Conservation (phyloP, 2,113 vertebrate genomes). For the Alethe castanea region DNA sequence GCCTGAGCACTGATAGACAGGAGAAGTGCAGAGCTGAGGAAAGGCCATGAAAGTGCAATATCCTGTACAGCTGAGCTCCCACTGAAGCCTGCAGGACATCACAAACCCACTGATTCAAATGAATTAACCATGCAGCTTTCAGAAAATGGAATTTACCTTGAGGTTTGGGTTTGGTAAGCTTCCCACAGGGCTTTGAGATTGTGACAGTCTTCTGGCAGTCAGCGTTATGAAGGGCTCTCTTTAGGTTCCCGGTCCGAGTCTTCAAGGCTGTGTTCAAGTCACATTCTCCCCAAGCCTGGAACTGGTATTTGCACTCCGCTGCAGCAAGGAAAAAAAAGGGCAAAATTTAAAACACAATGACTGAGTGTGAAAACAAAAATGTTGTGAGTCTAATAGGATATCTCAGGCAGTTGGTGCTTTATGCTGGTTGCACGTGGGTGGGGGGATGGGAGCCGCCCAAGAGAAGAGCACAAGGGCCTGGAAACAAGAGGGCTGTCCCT, state of each 20-base stretch:
- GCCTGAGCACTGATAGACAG: neutral
- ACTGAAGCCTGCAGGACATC: neutral
- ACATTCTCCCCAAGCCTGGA: slow-evolving; percentile 96
- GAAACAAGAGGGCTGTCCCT: too few species aligned
- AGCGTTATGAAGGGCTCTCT: slow-evolving; percentile 91
- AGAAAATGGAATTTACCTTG: slow-evolving; percentile 79
- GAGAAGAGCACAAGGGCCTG: too few species aligned
- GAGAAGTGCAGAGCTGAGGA: neutral
- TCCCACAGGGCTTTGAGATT: slow-evolving; percentile 93
- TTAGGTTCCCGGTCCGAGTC: slow-evolving; percentile 88
- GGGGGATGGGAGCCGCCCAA: too few species aligned
- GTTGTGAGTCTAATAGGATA: neutral
- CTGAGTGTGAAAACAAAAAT: neutral
- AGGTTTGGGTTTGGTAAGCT: slow-evolving; percentile 89
- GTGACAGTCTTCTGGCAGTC: slow-evolving; percentile 89
- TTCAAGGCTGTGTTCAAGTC: slow-evolving; percentile 88
- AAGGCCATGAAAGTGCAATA: neutral
- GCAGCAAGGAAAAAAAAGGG: neutral
- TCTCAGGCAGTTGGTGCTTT: neutral
- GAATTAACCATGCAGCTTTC: neutral
- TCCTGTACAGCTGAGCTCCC: neutral
- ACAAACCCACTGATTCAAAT: neutral
- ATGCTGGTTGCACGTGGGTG: too few species aligned
- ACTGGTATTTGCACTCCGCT: slow-evolving; percentile 98
- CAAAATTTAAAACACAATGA: neutral